Conservation (phyloP, 2,113 vertebrate species). For the Cinclus mexicanus region DNA sequence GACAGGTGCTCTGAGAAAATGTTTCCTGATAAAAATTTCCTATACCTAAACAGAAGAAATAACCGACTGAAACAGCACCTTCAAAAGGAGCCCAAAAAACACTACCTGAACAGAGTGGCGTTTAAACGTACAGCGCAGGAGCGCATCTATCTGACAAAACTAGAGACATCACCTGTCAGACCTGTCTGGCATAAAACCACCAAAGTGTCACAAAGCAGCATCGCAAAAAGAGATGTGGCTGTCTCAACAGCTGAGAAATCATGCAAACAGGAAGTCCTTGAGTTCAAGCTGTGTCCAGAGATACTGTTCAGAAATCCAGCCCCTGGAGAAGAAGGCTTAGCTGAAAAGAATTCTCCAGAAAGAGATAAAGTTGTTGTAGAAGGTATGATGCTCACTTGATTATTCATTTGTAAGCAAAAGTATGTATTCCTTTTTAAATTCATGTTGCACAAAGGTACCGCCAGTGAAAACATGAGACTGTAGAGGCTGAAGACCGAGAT, state of each 20-base stretch:
- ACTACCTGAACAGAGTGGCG: slow-evolving; percentile 73
- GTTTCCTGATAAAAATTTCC: slow-evolving; percentile 48
- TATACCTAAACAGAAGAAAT: slow-evolving; percentile 20
- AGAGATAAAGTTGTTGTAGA: slow-evolving; percentile 39
- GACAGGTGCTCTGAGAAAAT: slow-evolving; percentile 45
- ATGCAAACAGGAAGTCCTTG: slow-evolving; percentile 46
- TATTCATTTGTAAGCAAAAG: neutral
- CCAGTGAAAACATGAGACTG: neutral
- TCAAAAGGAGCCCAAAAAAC: slow-evolving; percentile 71
- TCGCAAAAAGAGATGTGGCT: neutral
- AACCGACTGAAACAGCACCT: slow-evolving; percentile 3
- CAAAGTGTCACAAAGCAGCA: neutral
- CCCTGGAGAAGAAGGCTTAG: neutral
- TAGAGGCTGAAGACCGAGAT: neutral
- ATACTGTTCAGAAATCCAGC: slow-evolving; percentile 51
- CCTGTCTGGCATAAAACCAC: neutral
- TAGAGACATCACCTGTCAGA: slow-evolving; percentile 64
- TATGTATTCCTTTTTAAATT: neutral
- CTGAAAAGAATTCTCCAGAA: neutral
- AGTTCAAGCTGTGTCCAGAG: slow-evolving; percentile 79
- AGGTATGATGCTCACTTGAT: slow-evolving; percentile 57
- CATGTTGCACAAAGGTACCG: neutral
- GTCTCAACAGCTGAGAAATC: neutral
- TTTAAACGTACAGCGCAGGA: slow-evolving; percentile 68
- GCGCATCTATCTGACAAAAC: slow-evolving; percentile 70